Percentiles rank a stretch among this genome's conserved stretches.
Conservation (phyloP, 2,113 vertebrate species). For the Plectropomus leopardus region DNA sequence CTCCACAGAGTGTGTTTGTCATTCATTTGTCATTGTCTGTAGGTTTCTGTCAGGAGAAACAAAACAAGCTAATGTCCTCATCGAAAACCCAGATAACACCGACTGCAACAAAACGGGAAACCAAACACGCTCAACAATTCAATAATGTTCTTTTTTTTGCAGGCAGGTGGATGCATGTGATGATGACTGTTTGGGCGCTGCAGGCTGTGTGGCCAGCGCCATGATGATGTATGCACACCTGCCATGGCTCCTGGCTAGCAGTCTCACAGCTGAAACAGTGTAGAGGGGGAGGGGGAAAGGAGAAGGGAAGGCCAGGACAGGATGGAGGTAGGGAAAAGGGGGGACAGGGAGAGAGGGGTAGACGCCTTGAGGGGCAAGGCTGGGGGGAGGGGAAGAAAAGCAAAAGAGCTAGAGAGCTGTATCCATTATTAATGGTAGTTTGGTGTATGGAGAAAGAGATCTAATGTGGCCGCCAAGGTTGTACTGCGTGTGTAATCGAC, state of each 20-base stretch:
- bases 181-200: conserved; percentile 67
- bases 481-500: conserved; percentile 73
- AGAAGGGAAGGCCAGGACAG: conserved; percentile 18
- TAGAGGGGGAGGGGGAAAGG: background rate
- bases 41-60: conserved; percentile 38
- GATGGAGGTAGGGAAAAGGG: conserved; percentile 46
- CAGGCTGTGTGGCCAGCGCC: conserved; percentile 70
- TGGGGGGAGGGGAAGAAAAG: conserved; percentile 59
- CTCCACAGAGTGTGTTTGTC: conserved; percentile 40
- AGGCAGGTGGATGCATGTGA: conserved; percentile 65
- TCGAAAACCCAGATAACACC: conserved; percentile 25
- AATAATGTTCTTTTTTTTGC: conserved; percentile 9
- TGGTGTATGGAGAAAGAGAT: conserved; percentile 83
- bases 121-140: conserved; percentile 38
- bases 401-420: conserved; percentile 74
- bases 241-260: conserved; percentile 69
- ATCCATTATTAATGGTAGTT: conserved; percentile 86
- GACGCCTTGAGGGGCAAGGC: conserved; percentile 64
- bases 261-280: conserved; percentile 68
- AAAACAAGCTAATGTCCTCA: conserved; percentile 42
- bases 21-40: conserved; percentile 62
- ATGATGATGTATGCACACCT: conserved; percentile 79
- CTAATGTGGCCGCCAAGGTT: conserved; percentile 83
- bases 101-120: background rate
- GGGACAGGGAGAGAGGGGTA: conserved; percentile 41